These are phyloP conservation scores for Campoletis sonorensis DNA, from an alignment of 1,140 invertebrate genomes.

Conservation along the genomic window DNA sequence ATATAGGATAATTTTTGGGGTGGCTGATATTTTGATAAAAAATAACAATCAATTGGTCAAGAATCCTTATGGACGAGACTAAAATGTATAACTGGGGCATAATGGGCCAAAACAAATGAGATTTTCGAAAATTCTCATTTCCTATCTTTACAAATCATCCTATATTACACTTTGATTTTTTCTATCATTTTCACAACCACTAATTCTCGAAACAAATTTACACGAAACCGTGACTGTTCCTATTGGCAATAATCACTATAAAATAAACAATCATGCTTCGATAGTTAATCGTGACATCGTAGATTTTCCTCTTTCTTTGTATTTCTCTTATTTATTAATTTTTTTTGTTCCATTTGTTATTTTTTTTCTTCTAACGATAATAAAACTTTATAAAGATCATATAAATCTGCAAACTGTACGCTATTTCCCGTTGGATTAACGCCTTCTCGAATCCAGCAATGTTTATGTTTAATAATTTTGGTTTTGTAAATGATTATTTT, in stretches of 20 bases:
- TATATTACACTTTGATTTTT: conserved; percentile 15
- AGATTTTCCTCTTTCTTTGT: not conserved
- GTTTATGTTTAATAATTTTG: not conserved
- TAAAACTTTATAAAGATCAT: not conserved
- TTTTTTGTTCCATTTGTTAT: too few relatives aligned
- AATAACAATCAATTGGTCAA: too few relatives aligned
- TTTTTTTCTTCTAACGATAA: too few relatives aligned
- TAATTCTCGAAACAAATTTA: conserved; percentile 20
- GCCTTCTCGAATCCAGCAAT: not conserved
- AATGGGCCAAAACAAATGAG: too few relatives aligned
- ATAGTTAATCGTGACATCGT: conserved; percentile 9
- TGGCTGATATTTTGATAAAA: too few relatives aligned
- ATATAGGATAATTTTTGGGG: too few relatives aligned
- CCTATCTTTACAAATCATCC: too few relatives aligned
- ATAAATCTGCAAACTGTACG: not conserved
- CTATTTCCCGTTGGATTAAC: not conserved
- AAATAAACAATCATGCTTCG: conserved; percentile 29
- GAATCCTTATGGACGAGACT: too few relatives aligned
- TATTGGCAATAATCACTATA: not conserved
- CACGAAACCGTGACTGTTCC: conserved; percentile 13
- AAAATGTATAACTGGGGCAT: too few relatives aligned
- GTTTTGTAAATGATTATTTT: not conserved
- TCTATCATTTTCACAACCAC: conserved; percentile 25
- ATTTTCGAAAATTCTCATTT: too few relatives aligned
- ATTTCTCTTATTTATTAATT: not conserved